These are phyloP conservation scores for Pocillopora damicornis DNA, from an alignment of 64 coral and sea anemone genomes.

Conservation along the genomic window DNA sequence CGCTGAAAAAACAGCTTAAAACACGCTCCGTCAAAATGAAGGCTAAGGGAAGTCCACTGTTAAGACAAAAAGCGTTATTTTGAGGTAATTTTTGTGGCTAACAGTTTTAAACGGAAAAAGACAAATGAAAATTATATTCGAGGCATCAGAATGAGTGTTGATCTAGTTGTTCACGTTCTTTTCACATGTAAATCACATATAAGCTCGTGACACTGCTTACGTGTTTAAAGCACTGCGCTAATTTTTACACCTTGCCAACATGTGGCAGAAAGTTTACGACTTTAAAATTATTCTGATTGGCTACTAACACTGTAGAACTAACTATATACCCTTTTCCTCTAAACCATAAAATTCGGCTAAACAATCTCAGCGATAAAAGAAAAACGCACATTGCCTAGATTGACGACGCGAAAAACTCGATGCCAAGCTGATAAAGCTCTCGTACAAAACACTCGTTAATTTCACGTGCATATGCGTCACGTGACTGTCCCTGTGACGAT, in stretches of 20 bases:
- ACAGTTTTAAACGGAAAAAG: background rate
- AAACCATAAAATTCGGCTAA: background rate
- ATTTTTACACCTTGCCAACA: conserved; percentile 4
- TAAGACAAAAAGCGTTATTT: background rate
- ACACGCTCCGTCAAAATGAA: no score
- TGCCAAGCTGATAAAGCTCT: background rate
- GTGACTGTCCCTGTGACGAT: background rate
- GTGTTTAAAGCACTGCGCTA: background rate
- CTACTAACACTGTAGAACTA: background rate
- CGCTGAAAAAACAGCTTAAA: no score
- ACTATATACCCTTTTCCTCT: background rate
- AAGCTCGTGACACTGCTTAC: background rate
- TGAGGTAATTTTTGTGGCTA: background rate
- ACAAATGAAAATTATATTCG: background rate
- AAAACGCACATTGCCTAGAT: no score
- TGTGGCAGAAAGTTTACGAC: conserved; percentile 6
- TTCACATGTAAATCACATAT: conserved; percentile 21
- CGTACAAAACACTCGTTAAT: background rate
- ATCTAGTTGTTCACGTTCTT: background rate
- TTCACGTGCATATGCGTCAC: conserved; percentile 18
- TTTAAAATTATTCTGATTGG: conserved; percentile 10
- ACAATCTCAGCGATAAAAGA: background rate
- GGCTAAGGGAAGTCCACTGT: no score
- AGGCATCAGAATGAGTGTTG: background rate
- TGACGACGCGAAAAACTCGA: background rate